Percentiles rank a stretch among this genome's conserved stretches.
phyloP scores from a whole-genome alignment of 2,797 vertebrate genomes.

The Scomberomorus guttatus region DNA sequence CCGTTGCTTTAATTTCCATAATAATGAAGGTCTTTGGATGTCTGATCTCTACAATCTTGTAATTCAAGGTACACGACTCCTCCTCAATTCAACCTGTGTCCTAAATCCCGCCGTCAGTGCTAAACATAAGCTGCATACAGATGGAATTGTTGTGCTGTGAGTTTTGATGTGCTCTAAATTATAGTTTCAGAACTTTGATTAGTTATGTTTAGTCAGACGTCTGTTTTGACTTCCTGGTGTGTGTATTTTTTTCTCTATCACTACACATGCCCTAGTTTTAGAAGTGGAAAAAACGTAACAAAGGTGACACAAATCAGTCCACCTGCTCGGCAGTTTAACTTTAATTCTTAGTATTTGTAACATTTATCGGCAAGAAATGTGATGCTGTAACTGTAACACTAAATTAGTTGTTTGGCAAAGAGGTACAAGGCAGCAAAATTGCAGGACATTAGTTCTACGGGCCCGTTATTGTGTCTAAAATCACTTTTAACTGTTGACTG shows the following conservation, averaged over 20 bases:
- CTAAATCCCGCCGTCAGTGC: background rate
- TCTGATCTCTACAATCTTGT: background rate
- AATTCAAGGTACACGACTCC: slow-evolving; percentile 3
- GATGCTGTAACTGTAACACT: background rate
- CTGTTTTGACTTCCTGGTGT: background rate
- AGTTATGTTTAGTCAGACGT: background rate
- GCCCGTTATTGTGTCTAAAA: slow-evolving; percentile 34
- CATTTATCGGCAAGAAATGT: background rate
- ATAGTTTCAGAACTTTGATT: background rate
- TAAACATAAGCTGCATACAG: background rate
- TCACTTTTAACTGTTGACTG: slow-evolving; percentile 38
- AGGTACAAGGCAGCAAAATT: slow-evolving; percentile 10
- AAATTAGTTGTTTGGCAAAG: slow-evolving; percentile 9
- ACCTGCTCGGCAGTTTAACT: background rate
- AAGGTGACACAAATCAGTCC: background rate
- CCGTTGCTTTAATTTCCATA: slow-evolving; percentile 33
- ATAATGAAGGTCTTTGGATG: slow-evolving; percentile 22
- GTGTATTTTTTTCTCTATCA: background rate
- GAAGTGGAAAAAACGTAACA: background rate
- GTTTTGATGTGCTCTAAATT: background rate
- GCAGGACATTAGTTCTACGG: slow-evolving; percentile 25
- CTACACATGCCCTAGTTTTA: background rate
- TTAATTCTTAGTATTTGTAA: background rate
- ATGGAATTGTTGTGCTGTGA: background rate
- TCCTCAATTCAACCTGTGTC: background rate